Base-by-base conservation (phyloP, 2,797 vertebrate genomes). In the Xiphorhynchus erythropygius region DNA sequence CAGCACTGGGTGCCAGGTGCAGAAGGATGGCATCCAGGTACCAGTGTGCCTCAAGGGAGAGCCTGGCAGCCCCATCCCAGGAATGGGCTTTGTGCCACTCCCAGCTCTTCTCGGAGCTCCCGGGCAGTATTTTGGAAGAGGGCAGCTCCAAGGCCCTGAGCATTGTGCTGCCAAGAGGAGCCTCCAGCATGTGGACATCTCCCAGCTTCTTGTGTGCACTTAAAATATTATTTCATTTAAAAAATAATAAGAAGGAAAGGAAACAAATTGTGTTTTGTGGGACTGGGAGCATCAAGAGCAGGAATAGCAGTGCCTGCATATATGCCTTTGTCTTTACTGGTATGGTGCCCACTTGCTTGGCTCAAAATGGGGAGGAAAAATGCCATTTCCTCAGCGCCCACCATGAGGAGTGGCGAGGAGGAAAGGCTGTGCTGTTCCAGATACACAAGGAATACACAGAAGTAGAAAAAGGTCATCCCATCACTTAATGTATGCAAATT, bases 401-500 rank as follows among this genome's bases (percentile, higher is more conserved):
- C 39, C 1, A 7, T 4, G 8, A 60, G 42, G 18, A 14, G 18
- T 21, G 18, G 22, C 0, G 11, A 23, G 28, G 21, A n/a, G 21
- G 25, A 67, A 68, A 49, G 47, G 32, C 11, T 18, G 16, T 1
- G 2, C 33, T 30, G 10, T 27, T 77, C 47, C 24, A 37, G 74
- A 49, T 18, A 33, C 3, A 56, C 64, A 25, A 71, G 73, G n/a
- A 83, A 22, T 24, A 78, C 5, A 42, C 56, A 77, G 50, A 84
- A 52, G 42, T 2, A 81, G 50, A 50, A 50, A 59, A 75, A n/a
- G 1, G 15, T 65, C 56, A 93, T 60, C 75, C 74, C 79, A 78
- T 93, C 96, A 87, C 91, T 81, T 90, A 94, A 85, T 70, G 33
- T 73, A 95, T 62, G 87, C 79, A 94, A 96, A 96, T 96, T 90